These are phyloP conservation scores for Delichon dasypus DNA, from an alignment of 2,797 vertebrate genomes.

Conservation along the genomic window DNA sequence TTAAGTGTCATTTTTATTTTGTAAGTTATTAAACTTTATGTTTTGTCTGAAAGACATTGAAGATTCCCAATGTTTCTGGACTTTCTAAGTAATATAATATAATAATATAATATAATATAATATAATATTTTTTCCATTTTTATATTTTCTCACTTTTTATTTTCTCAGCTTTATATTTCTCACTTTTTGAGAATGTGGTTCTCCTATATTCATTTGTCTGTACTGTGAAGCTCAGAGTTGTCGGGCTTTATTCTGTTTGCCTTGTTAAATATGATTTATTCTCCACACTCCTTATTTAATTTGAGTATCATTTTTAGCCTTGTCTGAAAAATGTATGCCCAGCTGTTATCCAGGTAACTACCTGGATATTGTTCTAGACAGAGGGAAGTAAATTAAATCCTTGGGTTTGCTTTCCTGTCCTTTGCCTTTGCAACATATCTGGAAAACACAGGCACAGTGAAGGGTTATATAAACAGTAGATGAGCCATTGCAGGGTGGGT, in stretches of 20 bases:
- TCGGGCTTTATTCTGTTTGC: not conserved
- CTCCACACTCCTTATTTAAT: not conserved
- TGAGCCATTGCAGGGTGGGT: conserved; percentile 37
- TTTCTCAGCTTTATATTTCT: not conserved
- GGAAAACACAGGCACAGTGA: not conserved
- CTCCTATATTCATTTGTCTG: not conserved
- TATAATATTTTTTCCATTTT: no score
- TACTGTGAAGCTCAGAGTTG: not conserved
- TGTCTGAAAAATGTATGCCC: not conserved
- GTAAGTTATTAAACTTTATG: not conserved
- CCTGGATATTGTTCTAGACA: conserved; percentile 9
- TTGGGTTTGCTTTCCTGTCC: not conserved
- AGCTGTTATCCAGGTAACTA: not conserved
- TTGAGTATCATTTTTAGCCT: not conserved
- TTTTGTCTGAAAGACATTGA: not conserved
- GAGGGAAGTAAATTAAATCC: not conserved
- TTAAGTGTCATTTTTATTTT: not conserved
- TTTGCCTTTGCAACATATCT: not conserved
- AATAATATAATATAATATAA: no score
- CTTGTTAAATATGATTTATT: not conserved
- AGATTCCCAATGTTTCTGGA: not conserved
- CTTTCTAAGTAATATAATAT: not conserved
- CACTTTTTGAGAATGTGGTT: not conserved
- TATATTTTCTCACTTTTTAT: no score
- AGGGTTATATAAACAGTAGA: conserved; percentile 48